Evolutionary conservation across 2,113 vertebrate genomes (phyloP).

Genomic region (Capricornis sumatraensis): DNA sequence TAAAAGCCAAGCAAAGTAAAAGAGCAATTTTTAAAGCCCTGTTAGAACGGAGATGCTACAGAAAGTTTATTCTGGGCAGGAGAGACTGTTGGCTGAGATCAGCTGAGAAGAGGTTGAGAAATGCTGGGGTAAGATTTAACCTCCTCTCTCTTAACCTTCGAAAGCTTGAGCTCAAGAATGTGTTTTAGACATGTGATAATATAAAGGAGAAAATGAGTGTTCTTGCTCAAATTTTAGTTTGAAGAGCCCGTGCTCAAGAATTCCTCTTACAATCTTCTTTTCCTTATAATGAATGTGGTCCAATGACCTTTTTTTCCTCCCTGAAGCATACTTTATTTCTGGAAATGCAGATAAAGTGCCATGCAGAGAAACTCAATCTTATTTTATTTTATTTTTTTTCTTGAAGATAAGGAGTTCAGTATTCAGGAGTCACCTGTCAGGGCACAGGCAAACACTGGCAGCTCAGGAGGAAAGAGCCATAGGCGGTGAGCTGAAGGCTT

Average conservation of each 20-base stretch:
- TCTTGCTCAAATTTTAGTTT: neutral
- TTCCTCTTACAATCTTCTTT: neutral
- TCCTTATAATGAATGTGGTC: neutral
- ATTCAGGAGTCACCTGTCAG: neutral
- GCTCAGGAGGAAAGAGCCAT: neutral
- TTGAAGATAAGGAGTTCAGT: neutral
- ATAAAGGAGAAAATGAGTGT: neutral
- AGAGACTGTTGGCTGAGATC: neutral
- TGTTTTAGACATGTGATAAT: neutral
- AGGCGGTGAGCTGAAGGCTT: neutral
- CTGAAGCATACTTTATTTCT: conserved; percentile 39
- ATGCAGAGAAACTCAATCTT: neutral
- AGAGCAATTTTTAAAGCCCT: neutral
- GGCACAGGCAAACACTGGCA: neutral
- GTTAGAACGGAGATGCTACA: neutral
- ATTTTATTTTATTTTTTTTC: neutral
- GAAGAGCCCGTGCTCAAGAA: neutral
- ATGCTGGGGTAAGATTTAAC: neutral
- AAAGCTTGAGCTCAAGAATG: neutral
- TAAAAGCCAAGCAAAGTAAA: neutral
- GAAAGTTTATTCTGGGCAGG: neutral
- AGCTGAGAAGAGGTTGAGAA: neutral
- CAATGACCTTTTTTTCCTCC: neutral
- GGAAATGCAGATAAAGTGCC: conserved; percentile 43
- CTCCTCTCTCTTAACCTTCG: neutral